Evolutionary conservation across 1,140 invertebrate species (phyloP), one percentile per base, ranked within the genome.

Genomic region (Vanessa tameamea): DNA sequence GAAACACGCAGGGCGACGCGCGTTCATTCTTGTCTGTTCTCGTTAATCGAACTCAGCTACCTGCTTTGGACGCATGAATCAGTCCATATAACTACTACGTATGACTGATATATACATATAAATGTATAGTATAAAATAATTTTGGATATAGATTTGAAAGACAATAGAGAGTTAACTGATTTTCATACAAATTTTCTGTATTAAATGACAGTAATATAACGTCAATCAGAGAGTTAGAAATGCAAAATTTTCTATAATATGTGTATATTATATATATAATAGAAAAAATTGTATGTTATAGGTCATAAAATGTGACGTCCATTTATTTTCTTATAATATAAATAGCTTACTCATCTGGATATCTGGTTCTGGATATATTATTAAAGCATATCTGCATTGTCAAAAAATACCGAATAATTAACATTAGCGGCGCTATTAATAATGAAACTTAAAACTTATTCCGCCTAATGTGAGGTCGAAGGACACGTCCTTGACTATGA

Each of bases 1-100:
- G 90, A 88, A 91, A 73, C 82, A 84, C 84, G 83, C 81, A 77
- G 83, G 72, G 77, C 85, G 87, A 86, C 86, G 86, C 82, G 77
- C 79, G 83, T 91, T 92, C 90, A 92, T 92, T 90, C 88, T 89
- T 87, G 75, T 80, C 70, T 51, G 65, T 74, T 72, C 69, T 87
- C 78, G 82, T 84, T 88, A 85, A 86, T 87, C 84, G 85, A 85
- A 87, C 67, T 72, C 55, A 73, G 76, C 55, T 73, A 84, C 80
- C 83, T 84, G 82, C 73, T 48, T 68, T 48, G 79, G 76, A 81
- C 78, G 82, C 80, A 84, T 86, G 79, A 84, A 83, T 82, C 78
- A 74, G 43, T 43, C 48, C 67, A 64, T 59, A 48, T 16, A 15
- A 11, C 16, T 6, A 69, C 66, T 37, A 37, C 66, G 37, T 69